These are phyloP conservation scores for Sakesphorus luctuosus DNA, from an alignment of 2,113 vertebrate species.

Conservation along the genomic window DNA sequence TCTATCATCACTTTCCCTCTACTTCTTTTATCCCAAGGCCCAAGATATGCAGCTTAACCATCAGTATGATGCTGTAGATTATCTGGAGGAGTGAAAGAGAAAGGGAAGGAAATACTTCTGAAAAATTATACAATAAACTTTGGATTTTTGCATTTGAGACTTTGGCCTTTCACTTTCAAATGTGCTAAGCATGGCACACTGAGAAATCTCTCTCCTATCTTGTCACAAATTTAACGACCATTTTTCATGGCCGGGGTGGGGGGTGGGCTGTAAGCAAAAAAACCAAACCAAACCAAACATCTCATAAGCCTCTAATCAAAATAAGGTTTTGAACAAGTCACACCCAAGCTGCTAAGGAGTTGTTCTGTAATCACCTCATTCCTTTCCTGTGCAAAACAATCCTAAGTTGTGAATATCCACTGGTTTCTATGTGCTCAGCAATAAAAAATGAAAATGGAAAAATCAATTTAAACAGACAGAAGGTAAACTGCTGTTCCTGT, in stretches of 20 bases:
- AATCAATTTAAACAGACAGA: not conserved
- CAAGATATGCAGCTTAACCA: not conserved
- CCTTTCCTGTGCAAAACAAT: conserved; percentile 29
- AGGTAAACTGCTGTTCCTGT: not conserved
- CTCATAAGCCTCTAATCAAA: conserved; percentile 28
- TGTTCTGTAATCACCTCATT: conserved; percentile 41
- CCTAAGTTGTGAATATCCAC: not conserved
- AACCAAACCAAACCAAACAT: not conserved
- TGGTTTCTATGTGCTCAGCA: not conserved
- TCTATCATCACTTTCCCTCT: not conserved
- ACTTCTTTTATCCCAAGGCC: not conserved
- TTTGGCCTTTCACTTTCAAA: not conserved
- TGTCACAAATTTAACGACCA: not conserved
- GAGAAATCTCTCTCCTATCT: not conserved
- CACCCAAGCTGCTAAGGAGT: conserved; percentile 26
- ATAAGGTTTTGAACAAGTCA: conserved; percentile 5
- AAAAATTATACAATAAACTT: not conserved
- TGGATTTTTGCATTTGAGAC: not conserved
- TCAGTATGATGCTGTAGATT: not conserved
- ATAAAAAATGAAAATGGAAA: not conserved
- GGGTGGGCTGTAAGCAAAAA: not conserved
- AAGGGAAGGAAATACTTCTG: not conserved
- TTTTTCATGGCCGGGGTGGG: not conserved
- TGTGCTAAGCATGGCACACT: not conserved
- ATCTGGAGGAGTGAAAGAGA: not conserved